phyloP scores from a whole-genome alignment of 2,888 invertebrate genomes.

The Acronicta psi region DNA sequence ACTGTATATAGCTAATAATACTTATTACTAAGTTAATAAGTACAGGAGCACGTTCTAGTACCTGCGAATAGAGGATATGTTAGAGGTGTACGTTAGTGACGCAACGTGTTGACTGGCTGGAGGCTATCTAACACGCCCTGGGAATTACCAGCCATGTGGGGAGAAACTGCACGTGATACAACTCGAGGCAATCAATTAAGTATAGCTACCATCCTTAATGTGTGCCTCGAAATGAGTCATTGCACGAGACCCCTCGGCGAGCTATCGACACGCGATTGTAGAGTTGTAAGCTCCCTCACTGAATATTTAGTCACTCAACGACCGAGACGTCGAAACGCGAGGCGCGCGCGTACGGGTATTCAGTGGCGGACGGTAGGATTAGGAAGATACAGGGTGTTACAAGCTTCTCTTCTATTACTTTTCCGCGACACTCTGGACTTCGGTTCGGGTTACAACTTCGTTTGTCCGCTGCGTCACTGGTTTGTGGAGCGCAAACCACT shows the following conservation, averaged over 20 bases:
- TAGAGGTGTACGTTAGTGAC: slow-evolving; percentile 58
- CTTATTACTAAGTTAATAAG: slow-evolving; percentile 68
- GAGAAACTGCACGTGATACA: not conserved
- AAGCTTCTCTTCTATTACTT: slow-evolving; percentile 68
- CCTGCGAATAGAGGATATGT: slow-evolving; percentile 66
- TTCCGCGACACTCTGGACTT: slow-evolving; percentile 25
- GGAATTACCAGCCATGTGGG: slow-evolving; percentile 1
- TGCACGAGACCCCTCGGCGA: slow-evolving; percentile 20
- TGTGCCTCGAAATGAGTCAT: not conserved
- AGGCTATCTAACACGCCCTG: not conserved
- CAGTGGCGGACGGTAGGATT: slow-evolving; percentile 64
- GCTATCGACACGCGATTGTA: slow-evolving; percentile 46
- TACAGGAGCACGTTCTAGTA: slow-evolving; percentile 69
- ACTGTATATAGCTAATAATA: slow-evolving; percentile 79
- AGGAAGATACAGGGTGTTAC: slow-evolving; percentile 81
- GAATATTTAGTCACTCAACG: slow-evolving; percentile 40
- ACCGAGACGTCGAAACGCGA: slow-evolving; percentile 9
- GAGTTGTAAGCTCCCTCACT: slow-evolving; percentile 51
- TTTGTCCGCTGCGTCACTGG: slow-evolving; percentile 14
- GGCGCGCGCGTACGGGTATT: slow-evolving; percentile 37
- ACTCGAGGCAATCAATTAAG: not conserved
- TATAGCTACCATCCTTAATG: not conserved
- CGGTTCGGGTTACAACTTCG: slow-evolving; percentile 11
- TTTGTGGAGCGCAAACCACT: slow-evolving; percentile 24
- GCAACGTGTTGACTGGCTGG: slow-evolving; percentile 51